Evolutionary conservation across 2,888 invertebrate genomes (phyloP), one percentile per base, ranked within the genome.

Genomic region (Drosophila hamatofila): DNA sequence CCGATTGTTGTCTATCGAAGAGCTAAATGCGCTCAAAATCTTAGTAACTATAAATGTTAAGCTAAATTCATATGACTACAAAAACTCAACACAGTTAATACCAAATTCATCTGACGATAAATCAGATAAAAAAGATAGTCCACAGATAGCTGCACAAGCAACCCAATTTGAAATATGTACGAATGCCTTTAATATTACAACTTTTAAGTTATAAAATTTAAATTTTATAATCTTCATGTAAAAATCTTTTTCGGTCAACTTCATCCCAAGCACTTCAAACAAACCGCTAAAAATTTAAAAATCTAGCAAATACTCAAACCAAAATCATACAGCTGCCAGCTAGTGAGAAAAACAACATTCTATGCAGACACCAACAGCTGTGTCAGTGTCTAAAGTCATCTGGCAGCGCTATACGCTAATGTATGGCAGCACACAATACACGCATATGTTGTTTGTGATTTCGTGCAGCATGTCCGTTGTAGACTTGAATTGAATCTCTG

Each of bases 281-380:
- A 52, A 23, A 23, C 14, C 51, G 51, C 23, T 11, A 0, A 21
- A 54, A 18, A 14, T 39, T 25, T 0, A 37, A 37, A 30, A n/a
- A 8, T 0, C 0, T 51, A 66, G 62, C 39, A 16, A 23, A 42
- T 23, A 49, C 49, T 4, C 12, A 12, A 41, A 66, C 65, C 73
- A 44, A 9, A 23, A 30, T 0, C 7, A 1, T 3, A 11, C 7
- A 8, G 49, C 3, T 12, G 44, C 72, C 78, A 72, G 21, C 7
- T 2, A 9, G n/a, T 3, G 46, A 16, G 8, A 62, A 56, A 33
- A 30, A 44, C 11, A 12, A 44, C 3, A 25, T 12, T n/a, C 9
- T 25, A 16, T 37, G 23, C n/a, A 44, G 3, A n/a, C n/a, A n/a
- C n/a, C n/a, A n/a, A n/a, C n/a, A n/a, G n/a, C n/a, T n/a, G n/a